Conservation (phyloP, 2,797 vertebrate species). For the Cirrhinus mrigala region DNA sequence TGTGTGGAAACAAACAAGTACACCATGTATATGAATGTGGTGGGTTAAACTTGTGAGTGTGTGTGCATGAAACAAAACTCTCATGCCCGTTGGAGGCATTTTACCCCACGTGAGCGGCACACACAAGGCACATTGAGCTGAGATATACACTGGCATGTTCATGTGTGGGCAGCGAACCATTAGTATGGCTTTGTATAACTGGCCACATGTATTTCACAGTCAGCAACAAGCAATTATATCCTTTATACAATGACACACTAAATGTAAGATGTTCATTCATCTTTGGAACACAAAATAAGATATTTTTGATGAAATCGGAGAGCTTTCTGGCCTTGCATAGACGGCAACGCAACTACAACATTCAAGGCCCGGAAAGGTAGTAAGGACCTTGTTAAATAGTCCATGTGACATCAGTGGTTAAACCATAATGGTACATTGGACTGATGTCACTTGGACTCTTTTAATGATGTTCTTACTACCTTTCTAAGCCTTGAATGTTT, state of each 20-base stretch:
- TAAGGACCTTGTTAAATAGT: too few relatives aligned
- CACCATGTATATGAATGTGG: not conserved
- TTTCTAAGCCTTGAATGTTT: too few relatives aligned
- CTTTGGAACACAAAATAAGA: too few relatives aligned
- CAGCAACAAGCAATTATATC: not conserved
- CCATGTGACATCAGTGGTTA: too few relatives aligned
- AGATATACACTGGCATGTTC: constrained; percentile 35
- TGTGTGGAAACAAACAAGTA: not conserved
- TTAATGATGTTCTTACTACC: too few relatives aligned
- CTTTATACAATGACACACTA: constrained; percentile 8
- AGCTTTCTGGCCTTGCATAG: too few relatives aligned
- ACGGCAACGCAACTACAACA: too few relatives aligned
- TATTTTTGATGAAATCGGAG: too few relatives aligned
- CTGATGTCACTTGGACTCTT: too few relatives aligned
- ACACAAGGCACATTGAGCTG: constrained; percentile 25
- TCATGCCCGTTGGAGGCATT: not conserved
- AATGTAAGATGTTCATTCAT: not conserved
- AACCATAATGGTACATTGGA: too few relatives aligned
- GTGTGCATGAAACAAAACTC: constrained; percentile 77
- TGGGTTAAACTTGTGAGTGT: constrained; percentile 76
- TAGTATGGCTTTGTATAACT: constrained; percentile 25
- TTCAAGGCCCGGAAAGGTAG: too few relatives aligned
- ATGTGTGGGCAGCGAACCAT: constrained; percentile 32
- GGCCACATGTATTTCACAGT: constrained; percentile 12
- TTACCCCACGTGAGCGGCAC: not conserved